Percentiles rank a stretch among this genome's conserved stretches.
Evolutionary conservation across 2,888 invertebrate species (phyloP).

Genomic region (Sesia bembeciformis): DNA sequence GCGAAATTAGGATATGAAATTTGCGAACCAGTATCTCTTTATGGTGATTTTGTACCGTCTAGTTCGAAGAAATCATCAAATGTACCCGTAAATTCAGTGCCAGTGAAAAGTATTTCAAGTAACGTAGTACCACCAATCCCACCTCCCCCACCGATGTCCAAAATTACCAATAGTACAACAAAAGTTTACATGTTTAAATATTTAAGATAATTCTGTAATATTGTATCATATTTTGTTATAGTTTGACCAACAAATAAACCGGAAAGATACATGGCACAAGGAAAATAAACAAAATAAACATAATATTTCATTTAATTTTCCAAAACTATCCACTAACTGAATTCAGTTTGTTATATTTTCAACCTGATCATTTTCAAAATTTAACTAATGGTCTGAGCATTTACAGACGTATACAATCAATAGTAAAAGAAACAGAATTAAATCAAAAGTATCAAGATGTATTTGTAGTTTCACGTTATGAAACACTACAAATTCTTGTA

Average conservation of each 20-base stretch:
- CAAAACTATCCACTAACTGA: no score
- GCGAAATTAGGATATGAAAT: conserved; percentile 80
- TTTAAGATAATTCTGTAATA: conserved; percentile 19
- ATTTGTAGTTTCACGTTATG: no score
- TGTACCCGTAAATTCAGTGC: conserved; percentile 18
- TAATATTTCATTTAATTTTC: no score
- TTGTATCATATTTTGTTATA: background rate
- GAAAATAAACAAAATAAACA: no score
- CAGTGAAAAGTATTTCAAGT: conserved; percentile 15
- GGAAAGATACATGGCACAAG: no score
- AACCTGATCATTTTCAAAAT: no score
- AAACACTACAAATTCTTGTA: no score
- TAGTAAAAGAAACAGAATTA: no score
- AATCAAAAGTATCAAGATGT: no score
- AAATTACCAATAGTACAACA: conserved; percentile 22
- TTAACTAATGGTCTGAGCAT: no score
- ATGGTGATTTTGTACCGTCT: conserved; percentile 57
- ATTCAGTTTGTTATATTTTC: no score
- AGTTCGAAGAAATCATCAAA: conserved; percentile 1
- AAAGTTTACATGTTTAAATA: conserved; percentile 55
- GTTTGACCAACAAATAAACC: background rate
- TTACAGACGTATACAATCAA: no score
- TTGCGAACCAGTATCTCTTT: conserved; percentile 82
- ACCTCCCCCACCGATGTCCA: conserved; percentile 59
- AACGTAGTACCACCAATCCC: conserved; percentile 22